phyloP scores from a whole-genome alignment of 2,113 vertebrate species.

The Lagenorhynchus albirostris region DNA sequence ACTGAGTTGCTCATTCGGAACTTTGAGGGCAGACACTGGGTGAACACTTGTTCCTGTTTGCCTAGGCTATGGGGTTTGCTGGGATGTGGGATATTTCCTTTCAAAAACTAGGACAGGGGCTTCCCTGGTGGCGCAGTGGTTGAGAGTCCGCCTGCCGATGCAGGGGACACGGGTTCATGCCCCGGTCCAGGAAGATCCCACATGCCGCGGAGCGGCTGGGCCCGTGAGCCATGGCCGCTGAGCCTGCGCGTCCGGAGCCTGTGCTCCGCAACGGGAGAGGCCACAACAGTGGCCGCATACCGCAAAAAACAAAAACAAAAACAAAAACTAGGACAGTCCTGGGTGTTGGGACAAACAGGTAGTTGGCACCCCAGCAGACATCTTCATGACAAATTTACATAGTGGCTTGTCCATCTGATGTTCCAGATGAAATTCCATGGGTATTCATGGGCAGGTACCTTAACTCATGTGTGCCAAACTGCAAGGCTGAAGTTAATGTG shows the following conservation, averaged over 20 bases:
- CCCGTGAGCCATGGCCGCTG: too few relatives aligned
- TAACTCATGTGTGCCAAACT: not conserved
- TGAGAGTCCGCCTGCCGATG: too few relatives aligned
- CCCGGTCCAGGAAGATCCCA: too few relatives aligned
- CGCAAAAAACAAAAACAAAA: too few relatives aligned
- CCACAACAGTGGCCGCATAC: too few relatives aligned
- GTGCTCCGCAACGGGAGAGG: too few relatives aligned
- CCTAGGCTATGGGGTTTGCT: not conserved
- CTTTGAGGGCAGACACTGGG: not conserved
- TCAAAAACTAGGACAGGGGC: not conserved
- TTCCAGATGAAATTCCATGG: not conserved
- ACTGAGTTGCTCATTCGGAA: not conserved
- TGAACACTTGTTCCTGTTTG: not conserved
- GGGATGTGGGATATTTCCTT: not conserved
- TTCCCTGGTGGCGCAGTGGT: too few relatives aligned
- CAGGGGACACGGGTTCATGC: too few relatives aligned
- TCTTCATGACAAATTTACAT: not conserved
- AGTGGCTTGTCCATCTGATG: not conserved
- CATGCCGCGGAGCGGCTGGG: too few relatives aligned
- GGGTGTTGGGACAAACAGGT: not conserved
- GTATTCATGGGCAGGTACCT: not conserved
- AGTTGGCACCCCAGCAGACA: not conserved
- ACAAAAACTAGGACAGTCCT: not conserved
- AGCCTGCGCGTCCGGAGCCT: too few relatives aligned
- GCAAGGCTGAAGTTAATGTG: constrained; percentile 7